A percentile compares a stretch with the other conserved stretches of the same genome.
Evolutionary conservation across 35 echinoderm and acorn worm species (phyloP).

Genomic region (Chiridota heheva): DNA sequence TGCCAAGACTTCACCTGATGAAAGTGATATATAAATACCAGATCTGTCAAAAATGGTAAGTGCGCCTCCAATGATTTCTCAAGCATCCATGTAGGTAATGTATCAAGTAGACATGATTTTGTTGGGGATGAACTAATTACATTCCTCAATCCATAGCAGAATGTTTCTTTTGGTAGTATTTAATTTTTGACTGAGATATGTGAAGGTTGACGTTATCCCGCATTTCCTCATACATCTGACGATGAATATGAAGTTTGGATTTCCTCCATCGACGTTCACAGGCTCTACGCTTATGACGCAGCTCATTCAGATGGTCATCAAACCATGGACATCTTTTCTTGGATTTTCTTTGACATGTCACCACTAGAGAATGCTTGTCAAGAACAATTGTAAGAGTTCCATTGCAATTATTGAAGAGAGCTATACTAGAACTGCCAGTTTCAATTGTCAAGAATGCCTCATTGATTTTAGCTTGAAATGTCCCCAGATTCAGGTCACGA

Average conservation of each 20-base stretch:
- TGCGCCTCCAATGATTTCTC: not conserved
- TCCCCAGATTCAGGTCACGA: too few relatives aligned
- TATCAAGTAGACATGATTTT: slow-evolving; percentile 15
- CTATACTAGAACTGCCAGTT: too few relatives aligned
- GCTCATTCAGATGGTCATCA: not conserved
- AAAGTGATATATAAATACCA: too few relatives aligned
- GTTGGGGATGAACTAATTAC: slow-evolving; percentile 9
- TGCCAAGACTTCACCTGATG: too few relatives aligned
- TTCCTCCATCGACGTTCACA: slow-evolving; percentile 4
- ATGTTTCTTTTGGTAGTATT: slow-evolving; percentile 29
- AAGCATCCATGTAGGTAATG: slow-evolving; percentile 17
- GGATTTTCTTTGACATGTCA: not conserved
- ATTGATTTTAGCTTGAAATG: too few relatives aligned
- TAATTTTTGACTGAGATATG: slow-evolving; percentile 2
- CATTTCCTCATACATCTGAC: slow-evolving; percentile 5
- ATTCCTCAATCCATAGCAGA: not conserved
- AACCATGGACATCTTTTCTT: not conserved
- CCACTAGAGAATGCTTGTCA: slow-evolving; percentile 6
- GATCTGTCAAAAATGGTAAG: not conserved
- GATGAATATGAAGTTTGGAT: slow-evolving; percentile 6
- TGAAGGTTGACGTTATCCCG: not conserved
- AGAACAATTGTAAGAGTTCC: not conserved
- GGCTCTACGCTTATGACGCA: not conserved
- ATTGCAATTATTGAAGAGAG: not conserved
- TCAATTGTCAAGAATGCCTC: too few relatives aligned